Base-by-base conservation (phyloP, 2,888 invertebrate genomes). In the Volucella inflata region DNA sequence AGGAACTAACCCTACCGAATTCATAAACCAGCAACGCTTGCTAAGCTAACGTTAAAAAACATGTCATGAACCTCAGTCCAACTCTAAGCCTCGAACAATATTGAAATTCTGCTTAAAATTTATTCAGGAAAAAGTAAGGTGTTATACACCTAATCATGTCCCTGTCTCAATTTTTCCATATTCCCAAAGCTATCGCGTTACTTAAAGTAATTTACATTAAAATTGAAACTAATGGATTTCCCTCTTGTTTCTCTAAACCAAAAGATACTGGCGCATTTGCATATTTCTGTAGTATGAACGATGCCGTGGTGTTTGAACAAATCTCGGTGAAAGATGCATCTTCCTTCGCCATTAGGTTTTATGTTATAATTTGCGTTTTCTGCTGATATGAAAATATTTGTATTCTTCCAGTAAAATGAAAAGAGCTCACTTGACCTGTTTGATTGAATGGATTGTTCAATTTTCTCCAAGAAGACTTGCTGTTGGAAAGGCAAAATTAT, bases 291-390 rank as follows among this genome's bases (percentile, higher is more conserved):
- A 30, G 6, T 42, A 11, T 12, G 21, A 11, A 44, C 6, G 44
- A n/a, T 14, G 14, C 16, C 8, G 16, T 6, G 30, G 46, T 62
- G 60, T 62, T 46, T 62, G 60, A 9, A 17, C 3, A 59, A 8
- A 6, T 8, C 4, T 8, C 38, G 6, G n/a, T 30, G 30, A 30
- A n/a, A 46, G 12, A 11, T 50, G 64, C 36, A 48, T 64, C 10
- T 64, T 38, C 48, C 30, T 50, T 36, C 11, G 4, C 16, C 64
- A 64, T 38, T 64, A 6, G 64, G 30, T 50, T 64, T 50, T 46
- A 64, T 64, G 48, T 64, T 38, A 38, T 64, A 64, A 64, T 64
- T 64, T 64, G 64, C 48, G 8, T 64, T 64, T 64, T 48, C 36
- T 50, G 62, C 62, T 62, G 62, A 62, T n/a, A 46, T 62, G 8